Evolutionary conservation across 2,888 invertebrate genomes (phyloP).

Genomic region (Laspeyria flexula): DNA sequence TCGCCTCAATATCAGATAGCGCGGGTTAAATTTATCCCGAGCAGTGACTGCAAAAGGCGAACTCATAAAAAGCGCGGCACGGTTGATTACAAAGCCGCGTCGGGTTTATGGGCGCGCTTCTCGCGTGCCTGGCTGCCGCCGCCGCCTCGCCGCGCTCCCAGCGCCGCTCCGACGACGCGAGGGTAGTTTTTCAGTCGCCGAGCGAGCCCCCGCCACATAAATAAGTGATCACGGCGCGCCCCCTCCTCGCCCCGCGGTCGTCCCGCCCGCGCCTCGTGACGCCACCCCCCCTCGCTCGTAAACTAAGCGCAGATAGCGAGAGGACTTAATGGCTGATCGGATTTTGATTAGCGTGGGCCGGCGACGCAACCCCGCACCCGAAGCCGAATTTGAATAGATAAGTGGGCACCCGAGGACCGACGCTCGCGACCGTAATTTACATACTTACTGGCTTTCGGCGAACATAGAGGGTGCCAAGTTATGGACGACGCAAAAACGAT

Average conservation of each 20-base stretch:
- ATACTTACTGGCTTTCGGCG: slow-evolving; percentile 85
- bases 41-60: slow-evolving; percentile 73
- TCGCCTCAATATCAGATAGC: slow-evolving; percentile 73
- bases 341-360: slow-evolving; percentile 85
- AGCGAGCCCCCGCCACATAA: slow-evolving; percentile 78
- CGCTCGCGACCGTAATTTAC: slow-evolving; percentile 85
- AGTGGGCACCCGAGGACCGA: slow-evolving; percentile 83
- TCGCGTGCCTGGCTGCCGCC: slow-evolving; percentile 56
- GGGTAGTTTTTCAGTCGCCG: slow-evolving; percentile 82
- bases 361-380: slow-evolving; percentile 79
- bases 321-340: slow-evolving; percentile 86
- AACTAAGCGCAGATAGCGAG: slow-evolving; percentile 85
- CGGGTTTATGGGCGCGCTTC: slow-evolving; percentile 70
- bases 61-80: slow-evolving; percentile 81
- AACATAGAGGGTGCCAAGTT: slow-evolving; percentile 80
- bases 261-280: slow-evolving; percentile 48
- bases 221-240: slow-evolving; percentile 76
- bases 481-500: slow-evolving; percentile 82
- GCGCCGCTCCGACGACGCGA: slow-evolving; percentile 64
- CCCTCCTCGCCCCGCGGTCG: slow-evolving; percentile 50
- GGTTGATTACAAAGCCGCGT: slow-evolving; percentile 80
- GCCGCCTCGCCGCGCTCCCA: slow-evolving; percentile 50
- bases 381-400: slow-evolving; percentile 86
- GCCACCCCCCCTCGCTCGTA: slow-evolving; percentile 80
- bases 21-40: slow-evolving; percentile 75